phyloP scores from a whole-genome alignment of 2,888 invertebrate genomes.

The Trachelus stipa region DNA sequence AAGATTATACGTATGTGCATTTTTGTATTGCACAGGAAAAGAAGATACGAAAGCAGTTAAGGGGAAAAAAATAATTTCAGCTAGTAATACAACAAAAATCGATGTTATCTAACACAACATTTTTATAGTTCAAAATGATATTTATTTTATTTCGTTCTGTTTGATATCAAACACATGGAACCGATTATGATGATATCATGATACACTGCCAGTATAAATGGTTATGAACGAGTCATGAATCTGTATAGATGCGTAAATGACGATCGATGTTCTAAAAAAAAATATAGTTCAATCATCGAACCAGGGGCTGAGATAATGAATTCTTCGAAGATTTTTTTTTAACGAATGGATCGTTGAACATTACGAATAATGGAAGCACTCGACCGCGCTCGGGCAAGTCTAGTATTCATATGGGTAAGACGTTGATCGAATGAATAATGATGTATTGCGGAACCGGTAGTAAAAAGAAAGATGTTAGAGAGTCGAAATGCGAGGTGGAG shows the following conservation, averaged over 20 bases:
- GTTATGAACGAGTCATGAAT: background rate
- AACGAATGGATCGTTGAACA: background rate
- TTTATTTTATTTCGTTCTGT: background rate
- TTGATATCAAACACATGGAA: background rate
- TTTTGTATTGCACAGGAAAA: too few species aligned
- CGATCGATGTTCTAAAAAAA: background rate
- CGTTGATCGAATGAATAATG: background rate
- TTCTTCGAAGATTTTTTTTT: background rate
- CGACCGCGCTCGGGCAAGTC: background rate
- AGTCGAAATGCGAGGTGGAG: background rate
- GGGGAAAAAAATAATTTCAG: background rate
- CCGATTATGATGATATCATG: background rate
- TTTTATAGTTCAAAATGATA: background rate
- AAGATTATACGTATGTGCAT: too few species aligned
- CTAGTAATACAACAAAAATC: background rate
- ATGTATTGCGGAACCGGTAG: background rate
- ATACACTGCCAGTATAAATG: background rate
- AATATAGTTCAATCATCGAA: background rate
- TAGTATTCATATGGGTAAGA: background rate
- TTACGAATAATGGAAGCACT: background rate
- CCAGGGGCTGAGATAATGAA: background rate
- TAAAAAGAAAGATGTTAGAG: background rate
- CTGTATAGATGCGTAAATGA: background rate
- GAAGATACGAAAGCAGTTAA: too few species aligned
- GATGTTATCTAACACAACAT: background rate